Evolutionary conservation across 1,140 invertebrate genomes (phyloP), one percentile per base, ranked within the genome.

Genomic region (Ostrea edulis): DNA sequence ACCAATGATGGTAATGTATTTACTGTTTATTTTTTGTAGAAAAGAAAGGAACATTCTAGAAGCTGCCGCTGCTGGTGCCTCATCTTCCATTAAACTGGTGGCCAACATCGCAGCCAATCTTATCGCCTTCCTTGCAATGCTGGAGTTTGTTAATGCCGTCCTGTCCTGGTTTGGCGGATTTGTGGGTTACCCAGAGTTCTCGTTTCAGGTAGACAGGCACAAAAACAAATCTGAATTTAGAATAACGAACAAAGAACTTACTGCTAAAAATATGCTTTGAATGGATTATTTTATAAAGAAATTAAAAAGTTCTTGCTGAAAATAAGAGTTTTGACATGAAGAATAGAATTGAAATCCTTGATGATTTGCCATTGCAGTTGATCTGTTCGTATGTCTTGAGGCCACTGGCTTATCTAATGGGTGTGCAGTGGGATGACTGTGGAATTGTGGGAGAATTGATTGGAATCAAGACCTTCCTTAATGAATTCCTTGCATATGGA

Each of bases 51-150:
- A 97, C 89, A 95, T 97, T 0, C 94, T 99, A 35, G 98, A 99
- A 93, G 98, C 98, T 5, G 98, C 98, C 0, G 97, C 97, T 0
- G 97, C 97, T 92, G 98, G 98, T 0, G 98, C 98, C 14, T 95
- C 96, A 44, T 96, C 97, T 84, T 98, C 97, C 2, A 97, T 98
- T 20, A 96, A 96, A n/a, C 95, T 99, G 7, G 96, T 99, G 2
- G 95, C 97, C 3, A 97, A 97, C 86, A 98, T 99, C 88, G 96
- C 97, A 20, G 98, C 98, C 4, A 99, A 98, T 93, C 95, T 99
- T 2, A 97, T 99, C 12, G 98, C 98, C 0, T 99, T 99, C 93
- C 96, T 99, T 0, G 96, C 98, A 0, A 96, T 98, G 89, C 95
- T 99, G 0, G 96, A 97, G 0, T 98, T 99, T 93, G 90, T 98